phyloP scores from a whole-genome alignment of 2,888 invertebrate species.

The Silvanus unidentatus region DNA sequence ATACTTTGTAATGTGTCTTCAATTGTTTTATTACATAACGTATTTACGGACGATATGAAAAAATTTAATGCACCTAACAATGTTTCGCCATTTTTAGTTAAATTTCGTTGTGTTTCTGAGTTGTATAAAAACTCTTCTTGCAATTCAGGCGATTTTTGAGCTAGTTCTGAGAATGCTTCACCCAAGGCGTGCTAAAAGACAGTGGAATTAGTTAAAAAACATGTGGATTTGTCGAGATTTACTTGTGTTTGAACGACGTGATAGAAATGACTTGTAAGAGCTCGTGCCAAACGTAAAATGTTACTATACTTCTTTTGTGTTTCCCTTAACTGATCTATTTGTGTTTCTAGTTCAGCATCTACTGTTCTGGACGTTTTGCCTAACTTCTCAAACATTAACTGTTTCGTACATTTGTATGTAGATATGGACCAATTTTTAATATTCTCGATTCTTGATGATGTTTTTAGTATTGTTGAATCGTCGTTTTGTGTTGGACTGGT shows the following conservation, averaged over 20 bases:
- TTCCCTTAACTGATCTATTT: slow-evolving; percentile 88
- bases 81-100: slow-evolving; percentile 90
- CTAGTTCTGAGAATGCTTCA: slow-evolving; percentile 90
- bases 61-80: slow-evolving; percentile 89
- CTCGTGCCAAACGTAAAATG: slow-evolving; percentile 77
- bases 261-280: slow-evolving; percentile 82
- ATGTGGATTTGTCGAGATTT: slow-evolving; percentile 14
- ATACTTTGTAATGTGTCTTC: slow-evolving; percentile 85
- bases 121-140: slow-evolving; percentile 93
- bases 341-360: slow-evolving; percentile 87
- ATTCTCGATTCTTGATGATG: slow-evolving; percentile 81
- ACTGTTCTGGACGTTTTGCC: slow-evolving; percentile 90
- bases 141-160: slow-evolving; percentile 92
- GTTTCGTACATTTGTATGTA: slow-evolving; percentile 96
- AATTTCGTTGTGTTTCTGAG: slow-evolving; percentile 89
- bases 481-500: slow-evolving; percentile 50
- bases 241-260: slow-evolving; percentile 77
- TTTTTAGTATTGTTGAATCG: slow-evolving; percentile 58
- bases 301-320: slow-evolving; percentile 89
- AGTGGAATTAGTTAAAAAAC: slow-evolving; percentile 4
- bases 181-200: slow-evolving; percentile 72
- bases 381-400: slow-evolving; percentile 91
- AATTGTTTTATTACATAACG: slow-evolving; percentile 95
- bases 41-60: slow-evolving; percentile 93
- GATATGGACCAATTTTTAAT: slow-evolving; percentile 96